Percentiles rank a stretch among this genome's conserved stretches.
Evolutionary conservation across 2,888 invertebrate species (phyloP).

Genomic region (Maniola hyperantus): DNA sequence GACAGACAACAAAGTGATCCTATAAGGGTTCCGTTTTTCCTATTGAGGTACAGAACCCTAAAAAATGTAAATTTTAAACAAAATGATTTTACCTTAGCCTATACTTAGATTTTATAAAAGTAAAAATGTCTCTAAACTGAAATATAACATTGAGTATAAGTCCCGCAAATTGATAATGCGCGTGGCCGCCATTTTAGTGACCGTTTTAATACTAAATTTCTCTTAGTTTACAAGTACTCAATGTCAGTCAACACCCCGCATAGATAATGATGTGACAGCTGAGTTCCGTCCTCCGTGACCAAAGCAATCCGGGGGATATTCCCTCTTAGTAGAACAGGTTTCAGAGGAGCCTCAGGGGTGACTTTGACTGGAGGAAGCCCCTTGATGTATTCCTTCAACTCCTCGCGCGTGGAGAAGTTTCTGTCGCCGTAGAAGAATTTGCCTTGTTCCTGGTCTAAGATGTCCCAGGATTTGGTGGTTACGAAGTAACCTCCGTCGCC

Average conservation of each 20-base stretch:
- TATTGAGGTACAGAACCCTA: too few species aligned
- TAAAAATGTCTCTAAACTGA: too few species aligned
- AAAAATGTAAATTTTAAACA: too few species aligned
- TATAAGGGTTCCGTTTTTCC: too few species aligned
- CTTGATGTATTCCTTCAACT: slow-evolving; percentile 49
- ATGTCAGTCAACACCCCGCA: slow-evolving; percentile 52
- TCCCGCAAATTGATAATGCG: too few species aligned
- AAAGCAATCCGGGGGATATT: slow-evolving; percentile 52
- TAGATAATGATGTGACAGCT: slow-evolving; percentile 62
- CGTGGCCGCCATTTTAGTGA: too few species aligned
- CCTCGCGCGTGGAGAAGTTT: slow-evolving; percentile 56
- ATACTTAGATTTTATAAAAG: too few species aligned
- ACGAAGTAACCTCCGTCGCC: slow-evolving; percentile 76
- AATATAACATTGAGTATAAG: too few species aligned
- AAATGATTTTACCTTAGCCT: too few species aligned
- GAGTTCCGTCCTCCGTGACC: slow-evolving; percentile 54
- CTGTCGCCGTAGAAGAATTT: slow-evolving; percentile 57
- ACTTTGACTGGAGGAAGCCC: slow-evolving; percentile 48
- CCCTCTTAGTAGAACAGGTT: slow-evolving; percentile 51
- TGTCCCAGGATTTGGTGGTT: slow-evolving; percentile 58
- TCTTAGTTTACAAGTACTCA: slow-evolving; percentile 56
- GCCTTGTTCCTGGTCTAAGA: slow-evolving; percentile 45
- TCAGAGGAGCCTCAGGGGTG: slow-evolving; percentile 38
- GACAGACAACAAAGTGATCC: too few species aligned
- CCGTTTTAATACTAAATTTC: not conserved